Base-by-base conservation (phyloP, 1,140 invertebrate genomes). In the Brachionus rotundiformis region DNA sequence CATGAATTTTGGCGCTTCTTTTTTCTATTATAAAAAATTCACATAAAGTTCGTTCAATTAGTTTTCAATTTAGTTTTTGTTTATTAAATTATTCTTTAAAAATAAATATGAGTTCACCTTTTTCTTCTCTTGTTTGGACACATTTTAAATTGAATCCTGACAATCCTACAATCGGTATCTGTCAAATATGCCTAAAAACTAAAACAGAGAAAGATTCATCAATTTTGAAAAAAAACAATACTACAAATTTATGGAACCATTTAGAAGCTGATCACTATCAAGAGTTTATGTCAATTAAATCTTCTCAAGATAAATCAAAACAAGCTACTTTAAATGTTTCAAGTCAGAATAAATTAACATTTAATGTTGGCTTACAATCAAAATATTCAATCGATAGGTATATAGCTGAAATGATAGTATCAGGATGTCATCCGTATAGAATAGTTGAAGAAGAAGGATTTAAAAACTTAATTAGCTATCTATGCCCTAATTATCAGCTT, bases 401-500 rank as follows among this genome's bases (percentile, higher is more conserved):
- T 27, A 63, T 63, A 27, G 59, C 59, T 27, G 59, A 63, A 63
- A 63, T 63, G 59, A 27, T 61, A 23, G 59, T 61, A 23, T 23
- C 23, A 23, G 59, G 11, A 23, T 61, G 59, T 61, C 59, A 25
- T 61, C 59, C 59, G 23, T 61, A 61, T 27, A 61, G 59, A 23
- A 61, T 61, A 19, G 59, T 61, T 61, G 59, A 61, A 61, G 59
- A 61, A 23, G 59, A 61, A 23, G 59, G 59, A 23, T 61, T 25
- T 63, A 63, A 63, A 63, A 68, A 68, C 31, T 68, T 68, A 68
- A 68, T 68, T 33, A 68, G 13, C 27, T 31, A n/a, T 68, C 27
- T 33, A n/a, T 68, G 1, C 63, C 63, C 63, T 13, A 31, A 68
- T 68, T 68, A 68, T 33, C 63, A 68, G 63, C 27, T 68, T 68